These are phyloP conservation scores for Euproctis similis DNA, from an alignment of 2,888 invertebrate species.

Conservation along the genomic window DNA sequence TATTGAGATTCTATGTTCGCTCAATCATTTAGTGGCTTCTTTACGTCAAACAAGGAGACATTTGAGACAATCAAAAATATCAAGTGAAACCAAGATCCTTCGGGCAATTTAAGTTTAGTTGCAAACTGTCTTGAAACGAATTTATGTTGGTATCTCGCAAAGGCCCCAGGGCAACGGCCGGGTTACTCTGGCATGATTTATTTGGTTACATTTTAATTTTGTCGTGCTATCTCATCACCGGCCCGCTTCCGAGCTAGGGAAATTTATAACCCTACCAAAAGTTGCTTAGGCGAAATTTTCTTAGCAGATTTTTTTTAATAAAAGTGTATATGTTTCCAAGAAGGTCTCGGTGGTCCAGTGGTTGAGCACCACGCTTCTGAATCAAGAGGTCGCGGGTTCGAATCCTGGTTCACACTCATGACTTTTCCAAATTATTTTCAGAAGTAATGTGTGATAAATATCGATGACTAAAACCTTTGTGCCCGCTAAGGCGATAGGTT, in stretches of 20 bases:
- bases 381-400: no score
- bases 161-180: slow-evolving; percentile 22
- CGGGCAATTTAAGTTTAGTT: slow-evolving; percentile 24
- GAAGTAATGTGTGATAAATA: no score
- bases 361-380: no score
- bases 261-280: slow-evolving; percentile 28
- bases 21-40: no score
- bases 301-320: no score
- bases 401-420: no score
- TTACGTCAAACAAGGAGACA: slow-evolving; percentile 3
- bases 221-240: slow-evolving; percentile 44
- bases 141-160: slow-evolving; percentile 24
- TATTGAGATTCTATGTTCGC: no score
- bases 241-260: slow-evolving; percentile 23
- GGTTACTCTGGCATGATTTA: slow-evolving; percentile 38
- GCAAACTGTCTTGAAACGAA: slow-evolving; percentile 19
- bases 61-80: slow-evolving; percentile 5
- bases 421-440: no score
- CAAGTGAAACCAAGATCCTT: slow-evolving; percentile 10
- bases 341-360: no score
- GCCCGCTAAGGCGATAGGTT: no score
- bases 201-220: slow-evolving; percentile 54
- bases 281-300: slow-evolving; percentile 11
- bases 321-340: no score
- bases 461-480: no score